Percentiles rank a stretch among this genome's conserved stretches.
Conservation (phyloP, 2,888 invertebrate genomes). For the Leptothorax acervorum region DNA sequence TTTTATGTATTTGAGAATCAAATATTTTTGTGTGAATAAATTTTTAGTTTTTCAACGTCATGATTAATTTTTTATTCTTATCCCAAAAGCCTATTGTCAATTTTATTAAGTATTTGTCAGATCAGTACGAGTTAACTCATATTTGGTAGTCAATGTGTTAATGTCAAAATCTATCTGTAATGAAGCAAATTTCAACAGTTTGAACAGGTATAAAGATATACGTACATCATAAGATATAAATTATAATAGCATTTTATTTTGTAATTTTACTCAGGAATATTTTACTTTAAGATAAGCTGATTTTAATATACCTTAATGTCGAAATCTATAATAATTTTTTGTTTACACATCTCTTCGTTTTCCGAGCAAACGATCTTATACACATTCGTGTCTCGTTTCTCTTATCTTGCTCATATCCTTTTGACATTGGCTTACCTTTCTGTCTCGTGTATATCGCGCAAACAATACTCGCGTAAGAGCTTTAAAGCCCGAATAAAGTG, state of each 20-base stretch:
- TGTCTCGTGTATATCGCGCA: slow-evolving; percentile 7
- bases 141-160: too few relatives aligned
- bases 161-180: too few relatives aligned
- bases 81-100: too few relatives aligned
- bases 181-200: too few relatives aligned
- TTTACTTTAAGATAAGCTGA: background rate
- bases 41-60: too few relatives aligned
- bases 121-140: too few relatives aligned
- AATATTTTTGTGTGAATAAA: too few relatives aligned
- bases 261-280: background rate
- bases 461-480: slow-evolving; percentile 27
- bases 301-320: background rate
- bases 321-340: background rate
- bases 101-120: too few relatives aligned
- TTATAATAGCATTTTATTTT: background rate
- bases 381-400: background rate
- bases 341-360: background rate
- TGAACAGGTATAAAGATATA: too few relatives aligned
- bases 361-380: background rate
- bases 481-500: slow-evolving; percentile 31
- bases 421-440: slow-evolving; percentile 12
- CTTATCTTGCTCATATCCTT: background rate
- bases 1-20: too few relatives aligned
- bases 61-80: too few relatives aligned
- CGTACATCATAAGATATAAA: too few relatives aligned